Conservation (phyloP, 2,797 vertebrate species). For the Sarcophilus harrisii region DNA sequence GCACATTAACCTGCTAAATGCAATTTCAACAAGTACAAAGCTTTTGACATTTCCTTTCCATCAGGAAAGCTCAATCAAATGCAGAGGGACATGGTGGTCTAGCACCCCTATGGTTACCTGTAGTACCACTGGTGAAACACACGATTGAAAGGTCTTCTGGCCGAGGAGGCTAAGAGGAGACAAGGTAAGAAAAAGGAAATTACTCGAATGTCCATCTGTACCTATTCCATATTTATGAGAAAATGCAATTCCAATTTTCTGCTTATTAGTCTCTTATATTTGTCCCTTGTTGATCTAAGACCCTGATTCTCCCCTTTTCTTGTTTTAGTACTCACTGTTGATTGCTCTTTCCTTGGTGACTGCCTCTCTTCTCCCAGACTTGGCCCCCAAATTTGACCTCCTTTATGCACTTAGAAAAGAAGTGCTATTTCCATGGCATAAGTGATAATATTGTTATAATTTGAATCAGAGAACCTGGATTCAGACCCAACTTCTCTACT, state of each 20-base stretch:
- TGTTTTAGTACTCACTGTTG: neutral
- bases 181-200: neutral
- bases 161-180: constrained; percentile 83
- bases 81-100: neutral
- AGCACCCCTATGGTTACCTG: constrained; percentile 83
- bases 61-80: neutral
- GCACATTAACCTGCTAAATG: neutral
- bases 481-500: neutral
- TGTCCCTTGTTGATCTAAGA: neutral
- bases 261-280: neutral
- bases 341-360: neutral
- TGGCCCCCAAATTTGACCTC: neutral
- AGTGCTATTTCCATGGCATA: neutral
- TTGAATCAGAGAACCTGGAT: neutral
- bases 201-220: neutral
- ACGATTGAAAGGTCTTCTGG: constrained; percentile 90
- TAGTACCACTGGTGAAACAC: constrained; percentile 90
- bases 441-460: neutral
- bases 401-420: neutral
- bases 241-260: neutral
- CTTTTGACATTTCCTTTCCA: neutral
- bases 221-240: neutral
- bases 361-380: neutral
- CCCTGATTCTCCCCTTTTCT: neutral
- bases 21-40: neutral